These are phyloP conservation scores for Acridotheres tristis DNA, from an alignment of 2,797 vertebrate species.

Conservation along the genomic window DNA sequence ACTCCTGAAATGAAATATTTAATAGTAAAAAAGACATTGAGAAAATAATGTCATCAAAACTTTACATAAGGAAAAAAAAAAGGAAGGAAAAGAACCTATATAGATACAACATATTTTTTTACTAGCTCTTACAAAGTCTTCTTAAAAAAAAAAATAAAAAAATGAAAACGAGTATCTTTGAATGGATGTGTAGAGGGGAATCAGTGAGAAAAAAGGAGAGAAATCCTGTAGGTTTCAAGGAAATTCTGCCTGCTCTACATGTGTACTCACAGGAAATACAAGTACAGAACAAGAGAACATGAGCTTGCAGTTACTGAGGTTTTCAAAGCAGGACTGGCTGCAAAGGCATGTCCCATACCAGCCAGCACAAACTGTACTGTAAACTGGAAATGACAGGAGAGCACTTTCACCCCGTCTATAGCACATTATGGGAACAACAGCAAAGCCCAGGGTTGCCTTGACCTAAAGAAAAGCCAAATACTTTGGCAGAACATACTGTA, in stretches of 20 bases:
- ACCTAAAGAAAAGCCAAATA: constrained; percentile 69
- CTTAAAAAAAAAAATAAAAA: not conserved
- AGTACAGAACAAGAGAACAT: not conserved
- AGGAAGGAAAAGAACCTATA: not conserved
- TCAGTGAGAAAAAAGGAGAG: not conserved
- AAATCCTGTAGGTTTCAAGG: not conserved
- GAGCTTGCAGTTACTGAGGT: not conserved
- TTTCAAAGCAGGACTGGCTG: not conserved
- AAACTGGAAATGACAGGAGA: constrained; percentile 40
- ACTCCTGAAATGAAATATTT: not conserved
- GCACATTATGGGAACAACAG: constrained; percentile 44
- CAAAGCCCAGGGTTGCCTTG: constrained; percentile 63
- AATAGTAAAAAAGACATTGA: not conserved
- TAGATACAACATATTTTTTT: not conserved
- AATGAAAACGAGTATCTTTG: not conserved
- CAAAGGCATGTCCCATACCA: constrained; percentile 6
- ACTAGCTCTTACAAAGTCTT: not conserved
- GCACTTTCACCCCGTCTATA: constrained; percentile 18
- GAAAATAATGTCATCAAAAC: not conserved
- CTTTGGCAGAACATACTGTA: constrained; percentile 58
- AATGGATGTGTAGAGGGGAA: not conserved
- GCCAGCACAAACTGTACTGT: constrained; percentile 50
- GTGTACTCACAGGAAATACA: not conserved
- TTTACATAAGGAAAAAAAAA: not conserved
- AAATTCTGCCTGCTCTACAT: not conserved